Evolutionary conservation across 2,797 vertebrate genomes (phyloP).

Genomic region (Pipistrellus kuhlii): DNA sequence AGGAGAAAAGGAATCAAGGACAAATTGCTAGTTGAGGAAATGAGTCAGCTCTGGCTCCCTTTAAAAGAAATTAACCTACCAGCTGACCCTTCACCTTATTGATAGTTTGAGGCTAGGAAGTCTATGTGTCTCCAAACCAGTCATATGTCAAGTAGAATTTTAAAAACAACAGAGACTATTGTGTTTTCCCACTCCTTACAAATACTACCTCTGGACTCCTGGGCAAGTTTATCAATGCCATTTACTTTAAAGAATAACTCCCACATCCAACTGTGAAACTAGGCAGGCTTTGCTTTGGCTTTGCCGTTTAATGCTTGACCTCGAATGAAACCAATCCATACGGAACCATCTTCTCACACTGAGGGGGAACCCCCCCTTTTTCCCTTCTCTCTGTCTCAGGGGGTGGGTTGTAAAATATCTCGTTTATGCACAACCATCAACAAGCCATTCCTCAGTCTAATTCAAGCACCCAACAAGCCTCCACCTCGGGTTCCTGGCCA

Average conservation of each 20-base stretch:
- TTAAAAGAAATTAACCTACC: background rate
- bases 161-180: background rate
- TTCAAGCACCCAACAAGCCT: background rate
- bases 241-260: constrained; percentile 4
- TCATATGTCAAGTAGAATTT: background rate
- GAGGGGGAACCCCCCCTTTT: background rate
- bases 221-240: background rate
- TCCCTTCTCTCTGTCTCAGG: background rate
- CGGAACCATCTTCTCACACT: background rate
- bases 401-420: background rate
- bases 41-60: background rate
- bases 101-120: background rate
- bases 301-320: background rate
- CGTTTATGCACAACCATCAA: background rate
- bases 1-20: background rate
- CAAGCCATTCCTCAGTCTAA: background rate
- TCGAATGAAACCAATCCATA: background rate
- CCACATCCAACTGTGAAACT: background rate
- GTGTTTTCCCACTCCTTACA: background rate
- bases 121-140: background rate
- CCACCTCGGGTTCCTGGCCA: background rate
- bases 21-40: background rate
- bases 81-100: background rate
- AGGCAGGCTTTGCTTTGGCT: background rate
- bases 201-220: background rate